Conservation (phyloP, 2,113 vertebrate species). For the Hemibagrus wyckioides region DNA sequence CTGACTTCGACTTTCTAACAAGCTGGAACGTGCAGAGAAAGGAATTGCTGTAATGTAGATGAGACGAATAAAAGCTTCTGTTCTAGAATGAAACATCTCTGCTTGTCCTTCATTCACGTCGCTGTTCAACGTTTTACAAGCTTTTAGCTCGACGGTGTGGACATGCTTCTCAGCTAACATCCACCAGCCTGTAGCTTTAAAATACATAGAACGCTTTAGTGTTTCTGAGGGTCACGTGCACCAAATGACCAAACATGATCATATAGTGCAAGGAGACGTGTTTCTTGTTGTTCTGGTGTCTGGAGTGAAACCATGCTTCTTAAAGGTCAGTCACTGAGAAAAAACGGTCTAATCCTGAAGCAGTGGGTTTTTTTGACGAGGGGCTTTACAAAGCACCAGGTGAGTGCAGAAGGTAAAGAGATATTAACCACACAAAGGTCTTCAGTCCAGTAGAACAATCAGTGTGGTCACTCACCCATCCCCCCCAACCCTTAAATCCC, state of each 20-base stretch:
- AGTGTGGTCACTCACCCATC: background rate
- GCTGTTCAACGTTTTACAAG: background rate
- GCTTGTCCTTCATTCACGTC: background rate
- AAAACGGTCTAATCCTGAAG: slow-evolving; percentile 29
- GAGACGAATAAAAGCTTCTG: too few relatives aligned
- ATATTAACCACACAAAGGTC: slow-evolving; percentile 28
- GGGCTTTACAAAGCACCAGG: slow-evolving; percentile 9
- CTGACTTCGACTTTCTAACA: too few relatives aligned
- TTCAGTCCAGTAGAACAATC: slow-evolving; percentile 4
- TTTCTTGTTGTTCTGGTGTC: background rate
- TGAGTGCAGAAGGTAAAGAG: slow-evolving; percentile 19
- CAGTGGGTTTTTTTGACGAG: slow-evolving; percentile 1
- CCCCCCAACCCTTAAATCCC: background rate
- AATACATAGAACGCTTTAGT: background rate
- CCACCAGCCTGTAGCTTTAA: background rate
- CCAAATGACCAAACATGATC: background rate
- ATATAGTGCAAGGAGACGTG: background rate
- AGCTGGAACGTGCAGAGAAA: too few relatives aligned
- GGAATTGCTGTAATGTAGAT: too few relatives aligned
- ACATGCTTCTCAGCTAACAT: background rate
- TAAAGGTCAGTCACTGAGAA: background rate
- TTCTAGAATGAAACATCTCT: background rate
- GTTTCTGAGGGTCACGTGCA: background rate
- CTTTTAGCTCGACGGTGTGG: background rate
- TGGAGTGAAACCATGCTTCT: background rate